Conservation (phyloP, 2,888 invertebrate species). For the Lampropteryx suffumata region DNA sequence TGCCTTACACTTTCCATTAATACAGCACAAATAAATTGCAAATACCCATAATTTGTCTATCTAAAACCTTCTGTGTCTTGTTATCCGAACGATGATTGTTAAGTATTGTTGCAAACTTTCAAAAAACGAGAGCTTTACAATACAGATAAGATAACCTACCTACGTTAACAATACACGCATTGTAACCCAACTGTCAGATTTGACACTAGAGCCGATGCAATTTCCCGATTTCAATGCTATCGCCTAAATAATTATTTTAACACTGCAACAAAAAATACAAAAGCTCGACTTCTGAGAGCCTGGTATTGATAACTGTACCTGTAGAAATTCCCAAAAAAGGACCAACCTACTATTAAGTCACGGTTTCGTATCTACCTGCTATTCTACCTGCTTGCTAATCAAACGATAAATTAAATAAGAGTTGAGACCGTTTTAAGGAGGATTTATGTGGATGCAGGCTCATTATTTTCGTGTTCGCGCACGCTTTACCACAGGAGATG, state of each 20-base stretch:
- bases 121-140: slow-evolving; percentile 9
- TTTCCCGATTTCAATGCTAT: slow-evolving; percentile 34
- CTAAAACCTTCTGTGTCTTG: neutral
- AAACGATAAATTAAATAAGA: slow-evolving; percentile 72
- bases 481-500: slow-evolving; percentile 27
- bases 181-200: slow-evolving; percentile 18
- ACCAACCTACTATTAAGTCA: slow-evolving; percentile 31
- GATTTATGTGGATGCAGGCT: slow-evolving; percentile 63
- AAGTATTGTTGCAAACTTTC: slow-evolving; percentile 10
- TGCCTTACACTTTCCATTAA: too few relatives aligned
- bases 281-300: slow-evolving; percentile 33
- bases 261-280: slow-evolving; percentile 66
- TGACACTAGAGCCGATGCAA: slow-evolving; percentile 18
- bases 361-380: slow-evolving; percentile 63
- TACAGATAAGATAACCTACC: neutral
- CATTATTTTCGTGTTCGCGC: slow-evolving; percentile 66
- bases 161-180: slow-evolving; percentile 3
- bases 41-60: neutral
- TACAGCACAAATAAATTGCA: neutral
- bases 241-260: slow-evolving; percentile 51
- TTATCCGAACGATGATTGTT: neutral
- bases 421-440: slow-evolving; percentile 43
- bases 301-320: slow-evolving; percentile 61
- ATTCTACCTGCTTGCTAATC: slow-evolving; percentile 69
- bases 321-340: slow-evolving; percentile 66